Conservation (phyloP, 2,113 vertebrate genomes). For the Lophius piscatorius region DNA sequence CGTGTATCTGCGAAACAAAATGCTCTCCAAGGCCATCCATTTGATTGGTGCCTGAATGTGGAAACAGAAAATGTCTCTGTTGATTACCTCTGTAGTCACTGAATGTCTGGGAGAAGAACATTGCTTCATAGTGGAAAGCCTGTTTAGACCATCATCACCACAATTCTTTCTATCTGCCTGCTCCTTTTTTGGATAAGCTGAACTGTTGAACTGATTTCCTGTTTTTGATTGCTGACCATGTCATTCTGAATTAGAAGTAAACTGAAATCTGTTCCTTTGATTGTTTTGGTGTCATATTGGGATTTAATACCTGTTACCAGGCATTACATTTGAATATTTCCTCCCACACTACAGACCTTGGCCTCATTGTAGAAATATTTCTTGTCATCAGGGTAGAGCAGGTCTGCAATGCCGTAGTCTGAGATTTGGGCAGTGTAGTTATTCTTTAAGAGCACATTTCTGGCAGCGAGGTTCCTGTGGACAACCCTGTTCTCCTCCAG, state of each 20-base stretch:
- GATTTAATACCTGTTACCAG: too few relatives aligned
- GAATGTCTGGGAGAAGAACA: not conserved
- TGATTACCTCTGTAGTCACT: not conserved
- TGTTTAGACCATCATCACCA: too few relatives aligned
- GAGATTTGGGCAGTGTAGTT: conserved; percentile 90
- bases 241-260: too few relatives aligned
- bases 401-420: conserved; percentile 91
- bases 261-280: too few relatives aligned
- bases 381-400: conserved; percentile 92
- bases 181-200: too few relatives aligned
- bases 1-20: conserved; percentile 92
- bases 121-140: too few relatives aligned
- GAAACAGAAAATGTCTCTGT: conserved; percentile 11
- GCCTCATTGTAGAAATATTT: conserved; percentile 89
- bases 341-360: conserved; percentile 78
- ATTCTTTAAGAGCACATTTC: conserved; percentile 85
- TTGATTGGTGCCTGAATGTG: conserved; percentile 87
- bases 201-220: too few relatives aligned
- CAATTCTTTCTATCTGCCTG: too few relatives aligned
- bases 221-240: too few relatives aligned
- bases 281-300: too few relatives aligned
- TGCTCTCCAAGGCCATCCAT: conserved; percentile 96
- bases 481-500: conserved; percentile 93
- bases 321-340: not conserved
- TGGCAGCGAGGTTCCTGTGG: conserved; percentile 89